These are phyloP conservation scores for Scaptomyza polygonia DNA, from an alignment of 2,888 invertebrate species.

Conservation along the genomic window DNA sequence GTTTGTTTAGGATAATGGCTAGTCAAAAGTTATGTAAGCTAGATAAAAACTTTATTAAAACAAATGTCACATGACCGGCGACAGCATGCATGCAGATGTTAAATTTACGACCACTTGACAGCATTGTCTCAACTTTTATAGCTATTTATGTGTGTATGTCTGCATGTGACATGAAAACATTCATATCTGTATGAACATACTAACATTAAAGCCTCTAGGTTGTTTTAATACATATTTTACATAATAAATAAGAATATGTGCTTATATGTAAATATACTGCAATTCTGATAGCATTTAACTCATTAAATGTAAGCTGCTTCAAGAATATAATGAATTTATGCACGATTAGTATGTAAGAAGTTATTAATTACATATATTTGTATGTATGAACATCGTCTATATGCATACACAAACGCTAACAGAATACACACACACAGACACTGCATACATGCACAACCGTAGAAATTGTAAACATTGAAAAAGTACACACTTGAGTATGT, in stretches of 20 bases:
- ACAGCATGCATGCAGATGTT: background rate
- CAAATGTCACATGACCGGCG: conserved; percentile 14
- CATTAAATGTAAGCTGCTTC: background rate
- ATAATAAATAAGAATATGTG: background rate
- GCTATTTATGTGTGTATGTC: conserved; percentile 17
- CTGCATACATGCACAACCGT: conserved; percentile 16
- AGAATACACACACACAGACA: background rate
- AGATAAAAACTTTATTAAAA: conserved; percentile 5
- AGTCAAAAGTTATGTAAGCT: conserved; percentile 13
- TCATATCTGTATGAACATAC: background rate
- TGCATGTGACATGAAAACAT: conserved; percentile 2
- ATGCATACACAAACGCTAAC: conserved; percentile 9
- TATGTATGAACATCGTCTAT: background rate
- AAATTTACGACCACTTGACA: conserved; percentile 7
- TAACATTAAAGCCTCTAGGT: background rate
- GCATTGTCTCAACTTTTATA: conserved; percentile 4
- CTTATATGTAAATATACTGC: background rate
- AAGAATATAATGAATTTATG: background rate
- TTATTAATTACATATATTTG: conserved; percentile 3
- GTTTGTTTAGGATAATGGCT: conserved; percentile 11
- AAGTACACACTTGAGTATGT: conserved; percentile 13
- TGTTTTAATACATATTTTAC: background rate
- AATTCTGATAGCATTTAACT: background rate
- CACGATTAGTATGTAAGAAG: background rate
- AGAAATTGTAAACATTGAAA: conserved; percentile 17